These are phyloP conservation scores for Watsonalla binaria DNA, from an alignment of 2,888 invertebrate species.

Conservation along the genomic window DNA sequence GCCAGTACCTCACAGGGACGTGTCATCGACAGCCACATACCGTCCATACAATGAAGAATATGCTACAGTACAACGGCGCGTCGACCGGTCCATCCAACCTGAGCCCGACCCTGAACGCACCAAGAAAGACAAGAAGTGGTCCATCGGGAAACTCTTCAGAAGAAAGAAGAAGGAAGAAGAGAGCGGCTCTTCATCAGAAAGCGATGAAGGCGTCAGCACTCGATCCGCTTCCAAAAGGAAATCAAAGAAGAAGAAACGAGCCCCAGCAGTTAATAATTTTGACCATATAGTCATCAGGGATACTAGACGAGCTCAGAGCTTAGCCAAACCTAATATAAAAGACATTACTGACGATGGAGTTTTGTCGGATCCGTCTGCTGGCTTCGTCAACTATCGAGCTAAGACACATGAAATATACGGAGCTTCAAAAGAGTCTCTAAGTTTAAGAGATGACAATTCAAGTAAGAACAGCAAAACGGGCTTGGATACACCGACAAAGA, in stretches of 20 bases:
- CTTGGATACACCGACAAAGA: conserved; percentile 73
- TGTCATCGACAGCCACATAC: conserved; percentile 49
- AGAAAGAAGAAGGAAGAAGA: conserved; percentile 85
- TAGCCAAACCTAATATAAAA: conserved; percentile 56
- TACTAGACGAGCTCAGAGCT: conserved; percentile 71
- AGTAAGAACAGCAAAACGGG: conserved; percentile 64
- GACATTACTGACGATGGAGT: conserved; percentile 74
- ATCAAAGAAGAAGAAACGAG: conserved; percentile 74
- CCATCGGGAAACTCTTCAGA: conserved; percentile 87
- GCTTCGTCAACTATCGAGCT: conserved; percentile 64
- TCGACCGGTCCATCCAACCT: conserved; percentile 48
- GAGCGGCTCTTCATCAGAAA: conserved; percentile 77
- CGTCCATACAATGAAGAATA: conserved; percentile 67
- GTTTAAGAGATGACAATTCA: conserved; percentile 54
- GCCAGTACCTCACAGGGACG: conserved; percentile 66
- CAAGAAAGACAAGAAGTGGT: conserved; percentile 87
- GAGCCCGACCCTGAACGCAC: conserved; percentile 60
- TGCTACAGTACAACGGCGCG: conserved; percentile 52
- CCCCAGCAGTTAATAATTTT: conserved; percentile 77
- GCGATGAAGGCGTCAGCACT: conserved; percentile 63
- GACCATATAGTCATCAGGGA: conserved; percentile 82
- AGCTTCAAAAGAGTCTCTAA: conserved; percentile 60
- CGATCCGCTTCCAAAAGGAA: conserved; percentile 63
- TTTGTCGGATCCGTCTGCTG: conserved; percentile 79
- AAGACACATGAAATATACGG: conserved; percentile 54